A percentile compares a stretch with the other conserved stretches of the same genome.
Evolutionary conservation across 2,113 vertebrate species (phyloP).

Genomic region (Brachyhypopomus gauderio): DNA sequence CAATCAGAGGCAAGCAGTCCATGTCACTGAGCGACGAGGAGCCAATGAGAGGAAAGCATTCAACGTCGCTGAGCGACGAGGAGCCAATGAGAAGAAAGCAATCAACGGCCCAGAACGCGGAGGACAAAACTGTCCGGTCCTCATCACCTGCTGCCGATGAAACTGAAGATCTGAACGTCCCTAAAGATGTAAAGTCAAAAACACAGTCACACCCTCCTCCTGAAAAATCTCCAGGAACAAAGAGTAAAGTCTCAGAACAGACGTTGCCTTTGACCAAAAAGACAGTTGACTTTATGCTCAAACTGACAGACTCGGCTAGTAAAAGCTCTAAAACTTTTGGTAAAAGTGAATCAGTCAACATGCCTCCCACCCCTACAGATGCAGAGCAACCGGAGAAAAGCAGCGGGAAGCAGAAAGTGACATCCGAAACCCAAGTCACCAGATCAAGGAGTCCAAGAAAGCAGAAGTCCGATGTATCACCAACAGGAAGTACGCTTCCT

Average conservation of each 20-base stretch:
- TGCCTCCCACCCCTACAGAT: slow-evolving; percentile 41
- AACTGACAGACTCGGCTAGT: slow-evolving; percentile 24
- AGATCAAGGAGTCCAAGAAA: slow-evolving; percentile 58
- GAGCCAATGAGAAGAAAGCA: slow-evolving; percentile 31
- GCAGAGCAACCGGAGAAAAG: slow-evolving; percentile 47
- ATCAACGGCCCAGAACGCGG: slow-evolving; percentile 19
- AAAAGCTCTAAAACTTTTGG: slow-evolving; percentile 42
- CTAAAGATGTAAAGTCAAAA: slow-evolving; percentile 40
- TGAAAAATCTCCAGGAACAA: slow-evolving; percentile 57
- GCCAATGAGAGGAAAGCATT: slow-evolving; percentile 26
- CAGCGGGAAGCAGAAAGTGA: slow-evolving; percentile 36
- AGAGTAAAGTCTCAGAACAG: slow-evolving; percentile 51
- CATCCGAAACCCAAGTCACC: background rate
- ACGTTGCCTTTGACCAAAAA: slow-evolving; percentile 60
- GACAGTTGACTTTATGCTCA: slow-evolving; percentile 36
- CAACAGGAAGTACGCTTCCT: slow-evolving; percentile 58
- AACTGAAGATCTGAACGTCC: background rate
- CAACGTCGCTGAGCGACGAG: background rate
- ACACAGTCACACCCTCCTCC: slow-evolving; percentile 26
- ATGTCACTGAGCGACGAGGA: slow-evolving; percentile 25
- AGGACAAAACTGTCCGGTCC: slow-evolving; percentile 42
- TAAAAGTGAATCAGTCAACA: slow-evolving; percentile 49
- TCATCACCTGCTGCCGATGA: slow-evolving; percentile 46
- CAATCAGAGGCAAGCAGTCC: slow-evolving; percentile 27
- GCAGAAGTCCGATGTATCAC: slow-evolving; percentile 60